phyloP scores from a whole-genome alignment of 2,888 invertebrate species.

The Drosophila aldrichi region DNA sequence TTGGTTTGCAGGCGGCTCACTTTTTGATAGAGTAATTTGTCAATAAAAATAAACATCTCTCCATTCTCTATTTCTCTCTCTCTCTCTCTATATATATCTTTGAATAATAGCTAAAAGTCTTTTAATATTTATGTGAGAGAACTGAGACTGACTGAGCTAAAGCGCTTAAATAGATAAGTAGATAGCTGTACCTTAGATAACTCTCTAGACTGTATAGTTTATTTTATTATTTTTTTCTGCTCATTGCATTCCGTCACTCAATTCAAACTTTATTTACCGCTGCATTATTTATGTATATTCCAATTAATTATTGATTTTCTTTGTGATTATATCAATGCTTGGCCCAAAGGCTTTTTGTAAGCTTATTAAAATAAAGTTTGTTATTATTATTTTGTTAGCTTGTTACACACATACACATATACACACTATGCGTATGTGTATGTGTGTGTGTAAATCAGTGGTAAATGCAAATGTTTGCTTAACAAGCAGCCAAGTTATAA shows the following conservation, averaged over 20 bases:
- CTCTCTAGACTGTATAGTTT: too few species aligned
- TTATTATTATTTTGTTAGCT: conserved; percentile 8
- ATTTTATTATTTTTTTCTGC: background rate
- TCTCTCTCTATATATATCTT: conserved; percentile 8
- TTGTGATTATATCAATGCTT: conserved; percentile 1
- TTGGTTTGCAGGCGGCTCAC: conserved; percentile 14
- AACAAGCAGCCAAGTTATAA: conserved; percentile 42
- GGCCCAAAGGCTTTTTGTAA: background rate
- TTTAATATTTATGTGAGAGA: background rate
- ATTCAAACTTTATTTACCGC: too few species aligned
- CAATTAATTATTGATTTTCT: conserved; percentile 7
- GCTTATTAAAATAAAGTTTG: conserved; percentile 7
- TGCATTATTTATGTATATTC: background rate
- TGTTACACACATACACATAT: conserved; percentile 9
- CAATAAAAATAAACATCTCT: conserved; percentile 47
- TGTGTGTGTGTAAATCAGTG: conserved; percentile 56
- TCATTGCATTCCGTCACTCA: too few species aligned
- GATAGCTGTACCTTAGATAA: too few species aligned
- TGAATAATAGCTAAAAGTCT: background rate
- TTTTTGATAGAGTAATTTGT: conserved; percentile 65
- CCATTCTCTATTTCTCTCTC: conserved; percentile 7
- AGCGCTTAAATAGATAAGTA: background rate
- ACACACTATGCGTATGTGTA: background rate
- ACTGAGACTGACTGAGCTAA: background rate
- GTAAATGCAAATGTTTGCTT: conserved; percentile 58